These are phyloP conservation scores for Mugil cephalus DNA, from an alignment of 2,113 vertebrate genomes.

Conservation along the genomic window DNA sequence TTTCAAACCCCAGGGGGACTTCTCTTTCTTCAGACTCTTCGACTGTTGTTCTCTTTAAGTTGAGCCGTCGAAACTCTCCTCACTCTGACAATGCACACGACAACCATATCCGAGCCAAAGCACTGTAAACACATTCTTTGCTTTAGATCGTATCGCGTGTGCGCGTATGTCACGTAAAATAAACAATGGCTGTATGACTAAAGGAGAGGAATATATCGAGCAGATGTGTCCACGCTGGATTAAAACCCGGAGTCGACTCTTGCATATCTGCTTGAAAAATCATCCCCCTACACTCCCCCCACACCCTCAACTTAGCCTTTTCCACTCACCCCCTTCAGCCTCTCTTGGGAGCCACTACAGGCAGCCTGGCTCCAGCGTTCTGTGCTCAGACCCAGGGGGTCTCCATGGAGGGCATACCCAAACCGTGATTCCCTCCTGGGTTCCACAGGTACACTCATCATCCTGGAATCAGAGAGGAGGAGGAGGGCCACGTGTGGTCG, in stretches of 20 bases:
- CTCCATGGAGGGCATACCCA: conserved; percentile 51
- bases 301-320: conserved; percentile 11
- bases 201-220: conserved; percentile 18
- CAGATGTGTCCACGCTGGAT: conserved; percentile 42
- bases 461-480: conserved; percentile 57
- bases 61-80: conserved; percentile 40
- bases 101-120: conserved; percentile 2
- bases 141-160: background rate
- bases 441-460: conserved; percentile 62
- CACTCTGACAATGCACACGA: conserved; percentile 34
- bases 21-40: conserved; percentile 40
- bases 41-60: conserved; percentile 54
- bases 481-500: conserved; percentile 30
- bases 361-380: conserved; percentile 57
- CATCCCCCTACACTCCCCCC: background rate
- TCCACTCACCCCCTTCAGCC: conserved; percentile 2
- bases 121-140: conserved; percentile 7
- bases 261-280: conserved; percentile 49
- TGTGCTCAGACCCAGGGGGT: conserved; percentile 43
- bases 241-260: conserved; percentile 15
- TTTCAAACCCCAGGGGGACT: conserved; percentile 37
- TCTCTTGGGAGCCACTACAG: conserved; percentile 44
- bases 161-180: conserved; percentile 4
- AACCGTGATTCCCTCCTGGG: conserved; percentile 53
- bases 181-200: conserved; percentile 35